Percentiles rank a stretch among this genome's conserved stretches.
These are phyloP conservation scores for Myotis yumanensis DNA, from an alignment of 2,113 vertebrate species.

Conservation along the genomic window DNA sequence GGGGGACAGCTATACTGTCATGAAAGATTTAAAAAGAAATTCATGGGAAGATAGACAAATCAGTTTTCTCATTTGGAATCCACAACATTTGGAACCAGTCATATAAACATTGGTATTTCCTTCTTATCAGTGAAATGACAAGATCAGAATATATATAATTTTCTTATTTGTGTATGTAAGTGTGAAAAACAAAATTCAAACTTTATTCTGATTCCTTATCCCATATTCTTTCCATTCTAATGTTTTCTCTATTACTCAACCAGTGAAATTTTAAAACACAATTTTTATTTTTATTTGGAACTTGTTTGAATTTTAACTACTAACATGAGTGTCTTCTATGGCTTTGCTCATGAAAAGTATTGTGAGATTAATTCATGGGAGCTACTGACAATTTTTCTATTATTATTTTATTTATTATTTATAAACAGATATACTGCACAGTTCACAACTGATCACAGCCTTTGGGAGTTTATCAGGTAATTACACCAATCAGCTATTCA, in stretches of 20 bases:
- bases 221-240: not conserved
- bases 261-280: not conserved
- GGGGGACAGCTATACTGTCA: not conserved
- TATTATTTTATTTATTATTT: slow-evolving; percentile 47
- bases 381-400: not conserved
- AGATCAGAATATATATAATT: not conserved
- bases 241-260: not conserved
- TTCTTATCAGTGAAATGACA: not conserved
- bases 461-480: slow-evolving; percentile 8
- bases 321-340: not conserved
- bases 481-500: slow-evolving; percentile 35
- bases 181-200: not conserved
- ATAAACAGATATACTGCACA: not conserved
- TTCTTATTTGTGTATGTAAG: not conserved
- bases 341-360: not conserved
- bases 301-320: not conserved
- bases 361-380: not conserved
- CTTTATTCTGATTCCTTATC: not conserved
- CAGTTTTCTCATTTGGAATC: not conserved
- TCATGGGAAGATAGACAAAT: not conserved
- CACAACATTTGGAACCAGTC: not conserved
- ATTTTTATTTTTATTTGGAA: not conserved
- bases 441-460: slow-evolving; percentile 13
- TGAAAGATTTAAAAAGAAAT: not conserved
- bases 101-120: not conserved